These are phyloP conservation scores for Lepidurus couesii DNA, from an alignment of 1,140 invertebrate genomes.

Conservation along the genomic window DNA sequence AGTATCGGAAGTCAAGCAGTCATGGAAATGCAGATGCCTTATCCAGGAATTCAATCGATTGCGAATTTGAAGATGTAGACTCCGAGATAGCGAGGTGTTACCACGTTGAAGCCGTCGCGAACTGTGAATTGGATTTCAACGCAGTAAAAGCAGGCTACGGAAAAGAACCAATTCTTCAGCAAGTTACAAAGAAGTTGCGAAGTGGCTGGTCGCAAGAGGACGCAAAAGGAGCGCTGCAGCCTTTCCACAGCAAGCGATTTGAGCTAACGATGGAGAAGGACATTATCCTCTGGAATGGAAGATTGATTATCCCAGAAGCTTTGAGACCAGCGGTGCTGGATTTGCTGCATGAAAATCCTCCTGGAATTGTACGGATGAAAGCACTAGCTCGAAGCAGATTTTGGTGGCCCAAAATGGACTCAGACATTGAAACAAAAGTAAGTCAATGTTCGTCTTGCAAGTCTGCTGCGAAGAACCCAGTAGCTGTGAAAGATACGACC, in stretches of 20 bases:
- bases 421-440: constrained; percentile 43
- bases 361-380: constrained; percentile 53
- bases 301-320: constrained; percentile 22
- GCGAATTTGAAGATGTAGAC: no score
- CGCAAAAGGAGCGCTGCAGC: no score
- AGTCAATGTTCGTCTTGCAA: constrained; percentile 39
- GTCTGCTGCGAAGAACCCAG: constrained; percentile 38
- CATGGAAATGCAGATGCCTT: constrained; percentile 40
- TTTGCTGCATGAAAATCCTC: constrained; percentile 48
- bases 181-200: no score
- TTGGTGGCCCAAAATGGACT: constrained; percentile 51
- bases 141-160: no score
- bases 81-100: no score
- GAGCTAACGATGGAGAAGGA: constrained; percentile 22
- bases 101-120: no score
- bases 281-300: constrained; percentile 17
- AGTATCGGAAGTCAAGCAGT: constrained; percentile 39
- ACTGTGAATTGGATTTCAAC: no score
- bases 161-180: no score
- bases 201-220: no score
- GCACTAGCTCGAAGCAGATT: constrained; percentile 47
- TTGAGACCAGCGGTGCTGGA: constrained; percentile 41
- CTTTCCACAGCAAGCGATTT: no score
- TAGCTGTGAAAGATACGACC: constrained; percentile 36
- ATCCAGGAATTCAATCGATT: constrained; percentile 32